Evolutionary conservation across 1,140 invertebrate genomes (phyloP).

Genomic region (Drosophila kepulauana): DNA sequence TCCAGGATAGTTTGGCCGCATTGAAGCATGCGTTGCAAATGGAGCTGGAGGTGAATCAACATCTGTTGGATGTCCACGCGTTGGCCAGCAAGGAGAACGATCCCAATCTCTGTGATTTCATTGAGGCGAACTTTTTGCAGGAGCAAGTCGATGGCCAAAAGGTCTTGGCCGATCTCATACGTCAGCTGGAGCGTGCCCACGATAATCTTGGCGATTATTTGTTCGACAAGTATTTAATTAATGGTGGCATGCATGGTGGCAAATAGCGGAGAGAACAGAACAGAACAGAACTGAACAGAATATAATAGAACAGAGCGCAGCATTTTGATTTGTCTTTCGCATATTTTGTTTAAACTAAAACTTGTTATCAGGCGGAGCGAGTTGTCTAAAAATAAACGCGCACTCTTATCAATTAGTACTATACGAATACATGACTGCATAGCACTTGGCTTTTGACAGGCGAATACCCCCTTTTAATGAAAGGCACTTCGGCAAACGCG

Average conservation of each 20-base stretch:
- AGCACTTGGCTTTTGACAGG: neutral
- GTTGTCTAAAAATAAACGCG: slow-evolving; percentile 63
- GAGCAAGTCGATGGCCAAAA: slow-evolving; percentile 93
- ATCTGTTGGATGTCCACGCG: slow-evolving; percentile 89
- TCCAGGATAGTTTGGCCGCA: slow-evolving; percentile 88
- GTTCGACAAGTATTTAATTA: slow-evolving; percentile 87
- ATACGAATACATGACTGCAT: neutral
- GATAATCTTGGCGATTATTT: slow-evolving; percentile 90
- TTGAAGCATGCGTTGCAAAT: slow-evolving; percentile 90
- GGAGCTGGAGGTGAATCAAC: slow-evolving; percentile 93
- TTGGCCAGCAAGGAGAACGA: slow-evolving; percentile 89
- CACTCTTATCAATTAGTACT: slow-evolving; percentile 18
- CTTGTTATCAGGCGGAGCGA: slow-evolving; percentile 43
- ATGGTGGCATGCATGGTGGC: slow-evolving; percentile 6
- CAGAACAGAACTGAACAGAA: no score
- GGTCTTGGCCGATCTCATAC: slow-evolving; percentile 89
- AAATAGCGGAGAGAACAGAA: neutral
- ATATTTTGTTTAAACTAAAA: slow-evolving; percentile 4
- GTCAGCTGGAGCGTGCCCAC: slow-evolving; percentile 90
- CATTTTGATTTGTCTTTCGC: no score
- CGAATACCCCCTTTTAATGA: neutral
- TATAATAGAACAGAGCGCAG: no score
- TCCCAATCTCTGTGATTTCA: slow-evolving; percentile 89
- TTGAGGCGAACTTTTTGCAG: slow-evolving; percentile 90
- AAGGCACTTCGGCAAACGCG: neutral